These are phyloP conservation scores for Harpagoxenus sublaevis DNA, from an alignment of 2,888 invertebrate genomes.

Conservation along the genomic window DNA sequence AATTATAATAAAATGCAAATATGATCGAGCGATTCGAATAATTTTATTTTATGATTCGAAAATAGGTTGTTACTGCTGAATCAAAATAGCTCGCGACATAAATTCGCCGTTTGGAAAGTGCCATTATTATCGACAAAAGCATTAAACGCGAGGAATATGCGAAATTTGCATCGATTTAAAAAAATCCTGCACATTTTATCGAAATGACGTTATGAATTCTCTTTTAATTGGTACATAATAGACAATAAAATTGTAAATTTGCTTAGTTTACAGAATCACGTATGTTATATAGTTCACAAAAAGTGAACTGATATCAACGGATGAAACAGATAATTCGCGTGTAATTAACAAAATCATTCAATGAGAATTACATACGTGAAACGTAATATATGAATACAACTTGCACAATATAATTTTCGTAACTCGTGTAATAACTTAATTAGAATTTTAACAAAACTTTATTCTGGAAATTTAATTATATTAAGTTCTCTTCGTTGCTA, in stretches of 20 bases:
- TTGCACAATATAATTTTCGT: background rate
- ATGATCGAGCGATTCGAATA: conserved; percentile 12
- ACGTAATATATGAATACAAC: background rate
- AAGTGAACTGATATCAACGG: background rate
- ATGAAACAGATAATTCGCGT: background rate
- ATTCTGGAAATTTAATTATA: background rate
- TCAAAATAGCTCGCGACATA: background rate
- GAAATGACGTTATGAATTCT: background rate
- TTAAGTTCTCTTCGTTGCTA: background rate
- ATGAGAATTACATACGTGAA: background rate
- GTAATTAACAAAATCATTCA: background rate
- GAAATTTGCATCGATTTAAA: background rate
- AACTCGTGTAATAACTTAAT: background rate
- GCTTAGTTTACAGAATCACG: background rate
- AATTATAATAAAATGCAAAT: conserved; percentile 35
- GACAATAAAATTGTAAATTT: background rate
- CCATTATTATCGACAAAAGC: background rate
- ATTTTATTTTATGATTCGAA: conserved; percentile 25
- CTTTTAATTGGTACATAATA: background rate
- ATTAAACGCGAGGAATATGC: conserved; percentile 2
- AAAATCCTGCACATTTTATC: conserved; percentile 3
- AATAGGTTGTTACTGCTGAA: background rate
- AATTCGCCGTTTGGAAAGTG: conserved; percentile 17
- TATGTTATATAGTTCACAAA: background rate
- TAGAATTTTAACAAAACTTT: background rate